These are phyloP conservation scores for Lasioglossum marginatum DNA, from an alignment of 2,888 invertebrate species.

Conservation along the genomic window DNA sequence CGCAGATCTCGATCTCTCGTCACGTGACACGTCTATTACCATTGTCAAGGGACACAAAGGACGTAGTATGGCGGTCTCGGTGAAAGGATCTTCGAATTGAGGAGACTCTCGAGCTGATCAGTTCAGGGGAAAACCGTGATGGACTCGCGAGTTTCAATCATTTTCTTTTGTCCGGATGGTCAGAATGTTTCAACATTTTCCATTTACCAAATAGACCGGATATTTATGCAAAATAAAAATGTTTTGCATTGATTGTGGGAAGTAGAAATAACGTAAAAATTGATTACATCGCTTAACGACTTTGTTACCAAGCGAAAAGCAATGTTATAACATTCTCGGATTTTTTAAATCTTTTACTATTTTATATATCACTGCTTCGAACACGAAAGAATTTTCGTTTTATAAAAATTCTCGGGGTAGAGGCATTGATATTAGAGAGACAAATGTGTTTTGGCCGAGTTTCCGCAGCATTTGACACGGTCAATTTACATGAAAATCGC, in stretches of 20 bases:
- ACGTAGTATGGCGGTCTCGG: conserved; percentile 39
- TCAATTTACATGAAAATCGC: neutral
- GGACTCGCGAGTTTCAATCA: neutral
- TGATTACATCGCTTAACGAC: no score
- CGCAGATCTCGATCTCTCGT: conserved; percentile 33
- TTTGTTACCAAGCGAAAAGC: no score
- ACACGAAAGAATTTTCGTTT: no score
- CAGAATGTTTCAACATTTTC: neutral
- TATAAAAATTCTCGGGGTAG: no score
- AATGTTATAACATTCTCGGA: no score
- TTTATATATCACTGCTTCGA: no score
- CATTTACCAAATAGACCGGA: neutral
- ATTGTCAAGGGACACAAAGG: conserved; percentile 28
- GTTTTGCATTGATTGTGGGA: no score
- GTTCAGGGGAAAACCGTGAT: conserved; percentile 4
- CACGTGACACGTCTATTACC: conserved; percentile 29
- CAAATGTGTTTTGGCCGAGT: neutral
- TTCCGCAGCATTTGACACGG: neutral
- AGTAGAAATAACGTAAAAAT: no score
- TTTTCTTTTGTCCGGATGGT: neutral
- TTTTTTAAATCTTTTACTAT: no score
- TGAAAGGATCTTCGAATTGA: conserved; percentile 41
- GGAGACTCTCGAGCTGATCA: conserved; percentile 13
- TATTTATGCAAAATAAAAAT: no score
- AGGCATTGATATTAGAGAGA: neutral